Evolutionary conservation across 2,888 invertebrate species (phyloP).

Genomic region (Polydrusus tereticollis): DNA sequence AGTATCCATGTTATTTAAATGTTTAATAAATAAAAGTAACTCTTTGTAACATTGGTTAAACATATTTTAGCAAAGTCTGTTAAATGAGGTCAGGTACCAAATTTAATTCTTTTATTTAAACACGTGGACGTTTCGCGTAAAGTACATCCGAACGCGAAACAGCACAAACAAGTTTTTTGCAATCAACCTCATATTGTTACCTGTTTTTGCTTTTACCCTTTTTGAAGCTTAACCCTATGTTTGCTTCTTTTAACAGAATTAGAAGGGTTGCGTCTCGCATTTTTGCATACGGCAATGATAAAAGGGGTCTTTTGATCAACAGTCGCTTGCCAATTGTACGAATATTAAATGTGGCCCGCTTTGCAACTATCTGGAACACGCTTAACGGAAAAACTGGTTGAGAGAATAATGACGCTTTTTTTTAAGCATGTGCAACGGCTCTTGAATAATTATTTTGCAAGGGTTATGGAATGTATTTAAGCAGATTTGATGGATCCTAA

Average conservation of each 20-base stretch:
- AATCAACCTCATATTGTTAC: slow-evolving; percentile 55
- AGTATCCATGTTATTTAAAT: background rate
- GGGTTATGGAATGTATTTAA: slow-evolving; percentile 18
- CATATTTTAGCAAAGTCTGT: slow-evolving; percentile 15
- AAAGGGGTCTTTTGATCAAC: slow-evolving; percentile 44
- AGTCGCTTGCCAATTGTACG: slow-evolving; percentile 53
- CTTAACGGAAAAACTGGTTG: slow-evolving; percentile 22
- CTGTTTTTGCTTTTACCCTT: slow-evolving; percentile 52
- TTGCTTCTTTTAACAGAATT: slow-evolving; percentile 50
- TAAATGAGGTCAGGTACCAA: slow-evolving; percentile 30
- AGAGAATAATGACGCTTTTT: slow-evolving; percentile 14
- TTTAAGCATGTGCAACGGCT: slow-evolving; percentile 16
- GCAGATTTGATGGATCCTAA: background rate
- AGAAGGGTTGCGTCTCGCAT: slow-evolving; percentile 38
- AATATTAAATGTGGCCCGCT: slow-evolving; percentile 46
- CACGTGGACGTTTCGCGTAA: slow-evolving; percentile 31
- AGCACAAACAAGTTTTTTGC: slow-evolving; percentile 56
- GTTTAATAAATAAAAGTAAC: background rate
- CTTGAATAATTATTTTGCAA: slow-evolving; percentile 29
- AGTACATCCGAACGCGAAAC: slow-evolving; percentile 45
- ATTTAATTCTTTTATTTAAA: slow-evolving; percentile 42
- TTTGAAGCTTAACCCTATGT: slow-evolving; percentile 40
- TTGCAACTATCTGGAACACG: slow-evolving; percentile 25
- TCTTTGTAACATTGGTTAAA: background rate
- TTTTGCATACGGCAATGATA: slow-evolving; percentile 38